Evolutionary conservation across 2,113 vertebrate genomes (phyloP).

Genomic region (Collichthys lucidus): DNA sequence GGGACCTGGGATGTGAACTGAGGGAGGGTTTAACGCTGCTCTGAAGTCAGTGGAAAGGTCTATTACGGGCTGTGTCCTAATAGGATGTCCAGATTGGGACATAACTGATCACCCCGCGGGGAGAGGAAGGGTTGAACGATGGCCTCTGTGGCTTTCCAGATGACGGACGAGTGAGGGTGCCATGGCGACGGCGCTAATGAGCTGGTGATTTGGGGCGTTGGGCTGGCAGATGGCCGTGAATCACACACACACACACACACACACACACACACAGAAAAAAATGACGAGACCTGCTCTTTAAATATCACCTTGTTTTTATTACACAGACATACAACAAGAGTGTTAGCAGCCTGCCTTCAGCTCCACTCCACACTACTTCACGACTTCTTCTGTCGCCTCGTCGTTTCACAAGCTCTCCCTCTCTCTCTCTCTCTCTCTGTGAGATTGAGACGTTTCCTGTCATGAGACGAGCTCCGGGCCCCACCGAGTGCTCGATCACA

Average conservation of each 20-base stretch:
- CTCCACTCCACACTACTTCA: slow-evolving; percentile 39
- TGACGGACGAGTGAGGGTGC: slow-evolving; percentile 66
- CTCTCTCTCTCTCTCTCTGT: not conserved
- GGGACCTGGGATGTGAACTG: not conserved
- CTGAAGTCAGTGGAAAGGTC: slow-evolving; percentile 21
- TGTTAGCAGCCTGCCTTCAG: slow-evolving; percentile 68
- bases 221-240: slow-evolving; percentile 72
- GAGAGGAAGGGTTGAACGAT: slow-evolving; percentile 15
- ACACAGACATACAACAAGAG: slow-evolving; percentile 77
- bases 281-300: slow-evolving; percentile 67
- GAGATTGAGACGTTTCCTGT: slow-evolving; percentile 49
- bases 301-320: slow-evolving; percentile 82
- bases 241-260: slow-evolving; percentile 46
- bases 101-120: slow-evolving; percentile 58
- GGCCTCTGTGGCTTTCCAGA: slow-evolving; percentile 58
- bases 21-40: not conserved
- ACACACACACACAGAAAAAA: slow-evolving; percentile 32
- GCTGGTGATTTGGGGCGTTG: slow-evolving; percentile 64
- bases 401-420: slow-evolving; percentile 20
- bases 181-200: slow-evolving; percentile 72
- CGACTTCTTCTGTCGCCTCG: slow-evolving; percentile 5
- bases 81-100: slow-evolving; percentile 56
- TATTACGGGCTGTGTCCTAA: slow-evolving; percentile 42
- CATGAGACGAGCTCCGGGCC: slow-evolving; percentile 5
- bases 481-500: slow-evolving; percentile 30